Conservation (phyloP, 2,113 vertebrate genomes). For the Prunella fulvescens region DNA sequence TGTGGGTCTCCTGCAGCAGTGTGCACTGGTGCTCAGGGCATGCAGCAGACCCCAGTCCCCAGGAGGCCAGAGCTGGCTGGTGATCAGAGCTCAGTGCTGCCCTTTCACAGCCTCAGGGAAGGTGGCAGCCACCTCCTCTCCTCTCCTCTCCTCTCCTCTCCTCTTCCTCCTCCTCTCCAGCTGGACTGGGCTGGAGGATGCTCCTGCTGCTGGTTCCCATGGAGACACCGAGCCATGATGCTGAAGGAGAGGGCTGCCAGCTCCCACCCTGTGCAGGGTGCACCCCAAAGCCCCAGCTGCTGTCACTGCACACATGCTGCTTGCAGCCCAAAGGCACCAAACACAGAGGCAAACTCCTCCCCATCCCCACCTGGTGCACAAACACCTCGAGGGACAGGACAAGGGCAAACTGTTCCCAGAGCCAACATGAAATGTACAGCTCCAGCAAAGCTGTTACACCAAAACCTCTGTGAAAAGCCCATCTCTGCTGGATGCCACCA, state of each 20-base stretch:
- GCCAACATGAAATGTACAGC: not conserved
- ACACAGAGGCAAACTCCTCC: fast-evolving
- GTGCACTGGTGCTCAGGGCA: not conserved
- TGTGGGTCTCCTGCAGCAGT: not conserved
- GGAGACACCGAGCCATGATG: conserved; percentile 52
- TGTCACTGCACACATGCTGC: not conserved
- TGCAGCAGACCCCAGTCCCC: not conserved
- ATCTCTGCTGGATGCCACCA: fast-evolving
- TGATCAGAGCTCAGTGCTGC: not conserved
- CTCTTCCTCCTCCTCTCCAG: not conserved
- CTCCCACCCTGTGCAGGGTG: not conserved
- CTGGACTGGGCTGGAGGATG: not conserved
- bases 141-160: not conserved
- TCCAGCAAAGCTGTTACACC: fast-evolving
- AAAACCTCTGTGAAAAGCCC: not conserved
- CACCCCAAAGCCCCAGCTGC: not conserved
- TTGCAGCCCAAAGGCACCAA: not conserved
- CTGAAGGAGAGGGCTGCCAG: not conserved
- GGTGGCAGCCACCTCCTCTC: not conserved
- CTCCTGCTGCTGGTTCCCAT: conserved; percentile 70
- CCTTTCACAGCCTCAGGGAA: not conserved
- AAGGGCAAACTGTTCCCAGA: not conserved
- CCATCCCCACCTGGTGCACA: fast-evolving
- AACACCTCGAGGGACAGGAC: not conserved
- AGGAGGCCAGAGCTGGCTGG: not conserved